Base-by-base conservation (phyloP, 2,113 vertebrate genomes). In the Shinisaurus crocodilurus region DNA sequence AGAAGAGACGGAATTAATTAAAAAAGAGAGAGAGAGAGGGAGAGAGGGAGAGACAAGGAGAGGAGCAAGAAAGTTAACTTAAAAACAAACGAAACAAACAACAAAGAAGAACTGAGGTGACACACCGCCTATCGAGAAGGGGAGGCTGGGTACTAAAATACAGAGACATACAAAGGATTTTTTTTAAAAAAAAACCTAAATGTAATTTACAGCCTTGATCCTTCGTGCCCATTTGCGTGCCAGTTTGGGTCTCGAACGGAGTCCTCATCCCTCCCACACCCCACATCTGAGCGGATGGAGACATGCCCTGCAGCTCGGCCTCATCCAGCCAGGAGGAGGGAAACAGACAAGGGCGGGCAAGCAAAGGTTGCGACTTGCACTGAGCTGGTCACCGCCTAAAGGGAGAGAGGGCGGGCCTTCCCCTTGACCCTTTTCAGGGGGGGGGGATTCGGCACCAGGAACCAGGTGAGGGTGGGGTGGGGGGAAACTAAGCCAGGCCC, bases 401-500 rank as follows among this genome's bases (percentile, higher is more conserved):
- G 95, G 94, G 95, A 57, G 94, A n/a, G 13, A 15, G 12, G 18
- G n/a, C 13, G 93, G 92, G 94, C 94, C 94, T 96, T 95, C 95
- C 95, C 90, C 94, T 92, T 94, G 94, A 95, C 94, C 92, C 93
- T 94, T 3, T 34, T 54, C 12, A 34, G 82, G 83, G 20, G 89
- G 5, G 70, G 91, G 15, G 94, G 93, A 89, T 92, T 93, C 95
- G 94, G 94, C 93, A 89, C 95, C 96, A 96, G 95, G 96, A 97
- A 95, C 93, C 84, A 85, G 34, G 81, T 87, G 91, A 93, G 96
- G 95, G 95, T 94, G 94, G 96, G 43, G 91, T 80, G 89, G 90
- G 75, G 72, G 60, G 54, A 15, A 80, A 69, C 96, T 94, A 96
- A 95, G 92, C 87, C 89, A 94, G 96, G 96, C 95, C 95, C 95